phyloP scores from a whole-genome alignment of 2,113 vertebrate genomes.

The Hypocryptadius cinnamomeus region DNA sequence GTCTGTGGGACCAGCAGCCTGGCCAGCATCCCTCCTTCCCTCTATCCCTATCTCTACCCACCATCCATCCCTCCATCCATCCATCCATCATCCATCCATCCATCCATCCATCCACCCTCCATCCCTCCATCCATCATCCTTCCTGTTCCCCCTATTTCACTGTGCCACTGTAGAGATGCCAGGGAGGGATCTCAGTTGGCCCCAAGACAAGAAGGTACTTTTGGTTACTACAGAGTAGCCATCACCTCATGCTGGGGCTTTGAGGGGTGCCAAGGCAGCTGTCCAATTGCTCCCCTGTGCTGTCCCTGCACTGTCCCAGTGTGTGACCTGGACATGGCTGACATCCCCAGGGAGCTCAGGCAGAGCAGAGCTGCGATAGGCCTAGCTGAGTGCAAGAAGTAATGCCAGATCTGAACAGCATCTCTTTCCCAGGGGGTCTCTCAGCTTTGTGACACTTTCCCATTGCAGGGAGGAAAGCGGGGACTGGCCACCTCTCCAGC shows the following conservation, averaged over 20 bases:
- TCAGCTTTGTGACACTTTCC: neutral
- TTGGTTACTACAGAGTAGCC: neutral
- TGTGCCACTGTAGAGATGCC: neutral
- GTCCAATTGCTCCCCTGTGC: neutral
- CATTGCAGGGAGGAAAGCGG: neutral
- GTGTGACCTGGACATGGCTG: fast-evolving
- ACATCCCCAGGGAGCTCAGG: neutral
- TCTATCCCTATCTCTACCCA: neutral
- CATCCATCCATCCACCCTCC: too few relatives aligned
- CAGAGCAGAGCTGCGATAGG: fast-evolving
- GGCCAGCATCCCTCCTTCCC: neutral
- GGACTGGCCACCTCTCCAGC: neutral
- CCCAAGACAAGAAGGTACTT: neutral
- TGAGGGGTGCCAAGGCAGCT: neutral
- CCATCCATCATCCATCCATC: neutral
- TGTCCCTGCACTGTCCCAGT: neutral
- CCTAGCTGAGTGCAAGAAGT: neutral
- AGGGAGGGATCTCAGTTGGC: neutral
- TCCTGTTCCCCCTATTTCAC: neutral
- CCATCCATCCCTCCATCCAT: neutral
- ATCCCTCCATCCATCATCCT: neutral
- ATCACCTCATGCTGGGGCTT: fast-evolving
- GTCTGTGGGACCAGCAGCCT: neutral
- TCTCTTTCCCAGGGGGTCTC: neutral
- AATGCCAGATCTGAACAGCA: neutral